phyloP scores from a whole-genome alignment of 2,888 invertebrate genomes.

The Drosophila lacicola region DNA sequence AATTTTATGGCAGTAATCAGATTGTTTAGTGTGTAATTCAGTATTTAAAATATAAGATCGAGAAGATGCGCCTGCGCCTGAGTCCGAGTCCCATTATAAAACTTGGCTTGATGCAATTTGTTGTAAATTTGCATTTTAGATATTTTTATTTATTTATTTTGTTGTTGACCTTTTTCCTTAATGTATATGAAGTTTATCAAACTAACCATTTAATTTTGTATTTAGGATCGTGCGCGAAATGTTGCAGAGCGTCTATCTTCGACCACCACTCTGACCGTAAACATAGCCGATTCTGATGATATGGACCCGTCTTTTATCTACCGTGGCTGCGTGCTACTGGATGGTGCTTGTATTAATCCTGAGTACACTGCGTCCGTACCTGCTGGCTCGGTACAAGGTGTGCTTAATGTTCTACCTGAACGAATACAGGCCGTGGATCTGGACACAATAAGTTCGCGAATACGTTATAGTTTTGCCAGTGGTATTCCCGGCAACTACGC shows the following conservation, averaged over 20 bases:
- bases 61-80: too few species aligned
- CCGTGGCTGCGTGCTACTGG: constrained; percentile 92
- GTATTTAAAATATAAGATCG: too few species aligned
- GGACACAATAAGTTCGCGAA: constrained; percentile 94
- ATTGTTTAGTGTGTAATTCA: not conserved
- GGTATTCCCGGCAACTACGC: constrained; percentile 92
- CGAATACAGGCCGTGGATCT: constrained; percentile 96
- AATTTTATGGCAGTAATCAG: constrained; percentile 22
- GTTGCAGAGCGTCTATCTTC: constrained; percentile 91
- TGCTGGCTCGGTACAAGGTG: constrained; percentile 91
- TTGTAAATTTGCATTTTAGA: too few species aligned
- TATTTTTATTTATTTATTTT: too few species aligned
- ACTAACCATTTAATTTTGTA: too few species aligned
- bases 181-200: too few species aligned
- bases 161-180: too few species aligned
- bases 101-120: too few species aligned
- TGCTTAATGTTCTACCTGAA: constrained; percentile 93
- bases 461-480: constrained; percentile 92
- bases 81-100: too few species aligned
- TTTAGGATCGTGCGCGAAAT: constrained; percentile 93
- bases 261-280: constrained; percentile 93
- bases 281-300: constrained; percentile 95
- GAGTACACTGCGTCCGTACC: constrained; percentile 93
- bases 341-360: constrained; percentile 94
- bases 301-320: constrained; percentile 96